These are phyloP conservation scores for Madoqua kirkii DNA, from an alignment of 2,113 vertebrate species.

Conservation along the genomic window DNA sequence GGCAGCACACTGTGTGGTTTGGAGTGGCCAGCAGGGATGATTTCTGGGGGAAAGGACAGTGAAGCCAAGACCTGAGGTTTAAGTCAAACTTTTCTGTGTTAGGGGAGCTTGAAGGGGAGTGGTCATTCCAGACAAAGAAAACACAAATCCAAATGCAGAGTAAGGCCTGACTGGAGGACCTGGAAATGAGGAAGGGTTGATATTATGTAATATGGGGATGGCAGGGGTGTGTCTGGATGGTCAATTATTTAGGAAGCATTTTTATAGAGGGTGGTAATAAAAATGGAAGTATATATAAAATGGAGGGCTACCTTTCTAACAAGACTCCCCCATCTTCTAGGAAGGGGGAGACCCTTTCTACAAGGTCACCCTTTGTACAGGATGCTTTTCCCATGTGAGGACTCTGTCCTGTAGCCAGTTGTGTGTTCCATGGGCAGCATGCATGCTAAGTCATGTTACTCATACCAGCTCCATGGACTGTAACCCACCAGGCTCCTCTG, in stretches of 20 bases:
- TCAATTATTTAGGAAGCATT: neutral
- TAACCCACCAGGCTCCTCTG: neutral
- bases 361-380: neutral
- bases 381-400: neutral
- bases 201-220: neutral
- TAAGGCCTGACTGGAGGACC: neutral
- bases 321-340: neutral
- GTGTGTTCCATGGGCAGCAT: neutral
- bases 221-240: neutral
- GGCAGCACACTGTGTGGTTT: no score
- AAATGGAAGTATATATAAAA: neutral
- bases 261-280: neutral
- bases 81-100: neutral
- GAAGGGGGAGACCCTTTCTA: neutral
- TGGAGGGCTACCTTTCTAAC: neutral
- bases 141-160: neutral
- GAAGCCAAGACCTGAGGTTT: neutral
- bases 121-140: neutral
- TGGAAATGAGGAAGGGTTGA: neutral
- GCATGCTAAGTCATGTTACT: neutral
- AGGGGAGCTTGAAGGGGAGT: neutral
- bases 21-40: fast-evolving
- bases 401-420: neutral
- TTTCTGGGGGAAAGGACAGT: neutral
- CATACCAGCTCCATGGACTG: fast-evolving